Base-by-base conservation (phyloP, 2,113 vertebrate species). In the Tichodroma muraria region DNA sequence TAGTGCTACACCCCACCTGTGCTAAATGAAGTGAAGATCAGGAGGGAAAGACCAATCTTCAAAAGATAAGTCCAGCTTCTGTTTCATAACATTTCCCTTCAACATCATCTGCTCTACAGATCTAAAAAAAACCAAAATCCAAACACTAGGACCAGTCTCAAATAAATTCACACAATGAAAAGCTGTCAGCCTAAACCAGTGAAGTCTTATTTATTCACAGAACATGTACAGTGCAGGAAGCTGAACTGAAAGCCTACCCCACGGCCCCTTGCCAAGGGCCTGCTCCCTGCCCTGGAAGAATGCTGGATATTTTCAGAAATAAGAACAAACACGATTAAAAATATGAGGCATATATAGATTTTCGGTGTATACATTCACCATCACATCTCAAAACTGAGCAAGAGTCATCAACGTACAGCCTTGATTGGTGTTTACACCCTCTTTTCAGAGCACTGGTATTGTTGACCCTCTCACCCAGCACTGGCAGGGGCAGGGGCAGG, bases 1-100 rank as follows among this genome's bases (percentile, higher is more conserved):
- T 94, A 90, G 70, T 70, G 71, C 71, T 79, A 89, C 89, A 95
- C 54, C 85, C 86, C 49, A 95, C 31, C 18, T 75, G 40, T 69
- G 90, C 63, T 95, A 94, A 95, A 63, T 97, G 89, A 88, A 93
- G 49, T 90, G 57, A 95, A 80, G 94, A 76, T 91, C 82, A 83
- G 44, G 40, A 93, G 81, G 89, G 94, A 94, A 94, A 96, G 89
- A 95, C 37, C 54, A 90, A 19, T 8, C 31, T 60, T 70, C 45
- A 54, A 12, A 66, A 88, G 16, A 37, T 73, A 85, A 92, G 37
- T 90, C 45, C 73, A 84, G 63, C 38, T 95, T 65, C 40, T 70
- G 37, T 75, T 94, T 95, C 52, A 59, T 59, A 83, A 88, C 11
- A 3, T 8, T 68, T 77, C 21, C 15, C 33, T 80, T 60, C 23